Conservation (phyloP, 2,797 vertebrate genomes). For the Okamejei kenojei region DNA sequence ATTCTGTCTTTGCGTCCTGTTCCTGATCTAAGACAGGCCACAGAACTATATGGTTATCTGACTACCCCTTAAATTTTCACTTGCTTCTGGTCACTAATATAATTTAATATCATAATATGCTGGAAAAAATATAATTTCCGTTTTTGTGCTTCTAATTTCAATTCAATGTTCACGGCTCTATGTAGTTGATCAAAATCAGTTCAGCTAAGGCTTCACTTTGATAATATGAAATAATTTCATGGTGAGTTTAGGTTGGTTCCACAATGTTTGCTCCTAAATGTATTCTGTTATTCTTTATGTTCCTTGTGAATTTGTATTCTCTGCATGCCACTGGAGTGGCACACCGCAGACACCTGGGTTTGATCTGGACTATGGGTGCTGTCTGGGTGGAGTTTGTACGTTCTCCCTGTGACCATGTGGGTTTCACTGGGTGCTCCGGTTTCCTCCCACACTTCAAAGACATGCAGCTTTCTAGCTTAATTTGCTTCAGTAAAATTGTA, state of each 20-base stretch:
- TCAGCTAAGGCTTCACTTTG: not conserved
- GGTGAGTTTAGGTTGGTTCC: not conserved
- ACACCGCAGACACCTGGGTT: no score
- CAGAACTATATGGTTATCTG: not conserved
- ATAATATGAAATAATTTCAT: not conserved
- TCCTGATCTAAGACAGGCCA: not conserved
- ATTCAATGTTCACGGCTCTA: not conserved
- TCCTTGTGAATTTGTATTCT: not conserved
- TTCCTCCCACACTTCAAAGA: no score
- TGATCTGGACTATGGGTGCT: no score
- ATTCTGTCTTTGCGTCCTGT: not conserved
- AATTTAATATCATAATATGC: not conserved
- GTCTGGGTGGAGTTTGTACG: no score
- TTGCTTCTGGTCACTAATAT: not conserved
- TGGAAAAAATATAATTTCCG: not conserved
- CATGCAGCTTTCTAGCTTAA: no score
- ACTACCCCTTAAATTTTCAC: not conserved
- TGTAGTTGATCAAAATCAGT: not conserved
- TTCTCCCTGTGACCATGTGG: no score
- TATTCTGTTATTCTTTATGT: not conserved
- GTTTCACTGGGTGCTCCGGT: no score
- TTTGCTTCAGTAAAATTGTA: no score
- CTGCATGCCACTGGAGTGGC: no score
- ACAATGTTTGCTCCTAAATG: not conserved
- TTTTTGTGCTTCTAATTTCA: not conserved